Base-by-base conservation (phyloP, 2,113 vertebrate genomes). In the Dipodomys spectabilis region DNA sequence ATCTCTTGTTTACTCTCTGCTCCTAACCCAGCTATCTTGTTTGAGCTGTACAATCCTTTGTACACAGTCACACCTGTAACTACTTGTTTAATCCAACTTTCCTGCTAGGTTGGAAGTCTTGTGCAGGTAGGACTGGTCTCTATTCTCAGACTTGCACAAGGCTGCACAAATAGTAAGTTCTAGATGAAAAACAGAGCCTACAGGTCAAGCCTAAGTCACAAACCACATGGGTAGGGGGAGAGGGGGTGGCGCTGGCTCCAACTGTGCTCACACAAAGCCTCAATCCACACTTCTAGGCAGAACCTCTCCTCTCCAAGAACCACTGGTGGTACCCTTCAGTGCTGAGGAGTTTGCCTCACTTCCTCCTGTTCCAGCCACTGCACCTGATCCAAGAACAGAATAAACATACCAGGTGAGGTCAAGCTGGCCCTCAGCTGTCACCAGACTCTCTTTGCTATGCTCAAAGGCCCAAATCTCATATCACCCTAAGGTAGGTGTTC, bases 21-120 rank as follows among this genome's bases (percentile, higher is more conserved):
- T 94, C 75, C 68, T 84, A 91, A 95, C 75, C 79, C 72, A 96
- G 67, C 88, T 86, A 88, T 79, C 68, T 72, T 39, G 62, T 83
- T 67, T 74, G 81, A 93, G 57, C 25, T 77, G 88, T 64, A 88
- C 20, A 88, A 77, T 84, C 83, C 92, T 78, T 57, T 60, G 22
- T 71, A 85, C 35, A 72, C 12, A 90, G 18, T 60, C 80, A 85
- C 25, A 35, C 27, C 67, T 93, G 71, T 71, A 91, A 86, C 86
- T 94, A 53, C 68, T 44, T 68, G 45, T 35, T 72, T 65, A 83
- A 28, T 94, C 87, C 62, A 67, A 75, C 23, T 88, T 96, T 74
- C 32, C 71, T 75, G 57, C 32, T 69, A 60, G 82, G 45, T 44
- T 86, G 0, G 53, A 89, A 88, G 20, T 86, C 75, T 68, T 68